Evolutionary conservation across 2,888 invertebrate species (phyloP), one percentile per base, ranked within the genome.

Genomic region (Catonia carolina): DNA sequence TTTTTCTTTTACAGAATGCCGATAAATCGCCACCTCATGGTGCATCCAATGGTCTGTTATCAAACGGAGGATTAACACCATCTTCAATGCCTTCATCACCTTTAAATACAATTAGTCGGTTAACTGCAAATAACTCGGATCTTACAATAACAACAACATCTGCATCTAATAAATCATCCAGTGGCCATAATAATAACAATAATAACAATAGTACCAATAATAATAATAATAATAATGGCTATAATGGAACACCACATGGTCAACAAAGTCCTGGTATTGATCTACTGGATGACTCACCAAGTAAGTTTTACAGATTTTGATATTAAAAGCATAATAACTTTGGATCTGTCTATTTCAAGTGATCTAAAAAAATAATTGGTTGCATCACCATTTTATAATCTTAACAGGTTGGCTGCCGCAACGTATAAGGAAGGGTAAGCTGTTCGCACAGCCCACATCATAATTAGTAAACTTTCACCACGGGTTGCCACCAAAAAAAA

Each of bases 91-190:
- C 59, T 35, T 59, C 64, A 70, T 78, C 66, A 75, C 78, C 69
- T 74, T 62, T 61, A 53, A 65, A 61, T 56, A 65, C 67, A 60
- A 67, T 69, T 62, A 69, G 36, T 73, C 82, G 87, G 77, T 78
- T 87, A 66, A 81, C 85, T 61, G 79, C 86, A 61, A 83, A 82
- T 64, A 89, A 89, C 69, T 87, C 88, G 31, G 89, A 90, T 75
- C 81, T 89, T 63, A 88, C 87, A 58, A 88, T 89, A 68, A 87
- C 87, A 60, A 87, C 89, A 66, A 85, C 86, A 47, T 72, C 68
- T 63, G 69, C 71, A 39, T 54, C 61, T 23, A 51, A 51, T 8
- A 49, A 49, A 15, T 31, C 41, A 1, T 20, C 41, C 47, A 55
- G 23, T 45, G 57, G 56, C 41, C 47, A 37, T 36, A 49, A 18